Evolutionary conservation across 2,888 invertebrate genomes (phyloP), one percentile per base, ranked within the genome.

Genomic region (Podabrus alpinus): DNA sequence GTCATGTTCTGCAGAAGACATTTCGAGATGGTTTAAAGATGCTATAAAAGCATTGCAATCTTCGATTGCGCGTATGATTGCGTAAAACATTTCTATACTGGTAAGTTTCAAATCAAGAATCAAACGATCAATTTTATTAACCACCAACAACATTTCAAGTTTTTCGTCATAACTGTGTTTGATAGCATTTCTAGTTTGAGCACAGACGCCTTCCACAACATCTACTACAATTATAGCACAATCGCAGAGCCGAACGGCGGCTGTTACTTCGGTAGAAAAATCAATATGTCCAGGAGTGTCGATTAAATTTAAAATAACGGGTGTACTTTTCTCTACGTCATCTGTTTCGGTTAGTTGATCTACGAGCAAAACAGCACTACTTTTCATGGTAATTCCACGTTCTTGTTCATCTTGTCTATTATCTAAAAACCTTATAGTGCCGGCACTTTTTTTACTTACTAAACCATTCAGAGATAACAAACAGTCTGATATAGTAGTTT

Each of bases 211-310:
- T 90, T 98, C 98, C 0, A 99, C 94, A 2, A 97, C 97, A 89
- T 99, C 99, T 77, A 92, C 95, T 69, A 99, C 91, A 80, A 99
- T 93, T 79, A 99, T 91, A 7, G 98, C 97, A 17, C 99, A 98
- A 89, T 99, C 99, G 86, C 98, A 98, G 9, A 99, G 90, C 80
- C 98, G 90, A 4, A 99, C 95, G 0, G 99, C 99, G 0, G 99
- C 97, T 0, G 97, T 97, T 1, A 99, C 99, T 89, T 99, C 99
- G 76, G 96, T 95, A 1, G 97, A 95, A 88, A 99, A 99, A 88
- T 99, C 99, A 3, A 99, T 97, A 88, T 99, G 99, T 0, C 99
- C 99, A 0, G 99, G 99, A 0, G 98, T 98, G 88, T 99, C 99
- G 82, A 99, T 97, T 71, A 99, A 89, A 89, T 99, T 99, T n/a